Conservation (phyloP, 1,140 invertebrate species). For the Pseudomyrmex gracilis region DNA sequence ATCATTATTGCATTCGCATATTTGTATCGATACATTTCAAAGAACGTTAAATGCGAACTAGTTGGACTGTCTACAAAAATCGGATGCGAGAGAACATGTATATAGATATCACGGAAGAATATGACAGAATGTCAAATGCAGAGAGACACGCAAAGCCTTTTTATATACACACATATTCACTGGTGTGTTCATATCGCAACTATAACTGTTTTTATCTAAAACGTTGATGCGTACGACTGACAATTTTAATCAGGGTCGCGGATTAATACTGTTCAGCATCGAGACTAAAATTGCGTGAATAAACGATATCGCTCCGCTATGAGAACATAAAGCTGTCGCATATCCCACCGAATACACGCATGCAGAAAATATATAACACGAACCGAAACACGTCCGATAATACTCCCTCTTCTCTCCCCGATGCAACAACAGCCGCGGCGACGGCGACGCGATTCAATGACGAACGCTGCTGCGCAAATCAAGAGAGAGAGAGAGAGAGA, state of each 20-base stretch:
- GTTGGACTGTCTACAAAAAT: no score
- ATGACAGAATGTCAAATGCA: no score
- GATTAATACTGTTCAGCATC: conserved; percentile 16
- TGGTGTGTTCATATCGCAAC: neutral
- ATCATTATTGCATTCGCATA: no score
- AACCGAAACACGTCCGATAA: conserved; percentile 34
- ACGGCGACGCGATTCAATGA: conserved; percentile 32
- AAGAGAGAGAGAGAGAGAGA: conserved; percentile 10
- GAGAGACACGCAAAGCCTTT: no score
- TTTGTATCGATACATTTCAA: no score
- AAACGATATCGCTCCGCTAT: conserved; percentile 27
- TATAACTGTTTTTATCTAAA: neutral
- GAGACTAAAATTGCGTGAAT: conserved; percentile 47
- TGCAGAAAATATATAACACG: conserved; percentile 42
- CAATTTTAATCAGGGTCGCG: conserved; percentile 42
- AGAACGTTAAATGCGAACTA: no score
- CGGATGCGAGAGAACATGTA: no score
- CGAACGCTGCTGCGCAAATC: conserved; percentile 29
- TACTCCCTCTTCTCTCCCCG: neutral
- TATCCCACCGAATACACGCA: conserved; percentile 37
- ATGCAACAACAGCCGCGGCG: neutral
- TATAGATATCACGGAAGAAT: no score
- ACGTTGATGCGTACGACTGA: conserved; percentile 12
- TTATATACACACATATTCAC: neutral
- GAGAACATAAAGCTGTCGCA: conserved; percentile 46